Base-by-base conservation (phyloP, 2,113 vertebrate genomes). In the Pelmatolapia mariae region DNA sequence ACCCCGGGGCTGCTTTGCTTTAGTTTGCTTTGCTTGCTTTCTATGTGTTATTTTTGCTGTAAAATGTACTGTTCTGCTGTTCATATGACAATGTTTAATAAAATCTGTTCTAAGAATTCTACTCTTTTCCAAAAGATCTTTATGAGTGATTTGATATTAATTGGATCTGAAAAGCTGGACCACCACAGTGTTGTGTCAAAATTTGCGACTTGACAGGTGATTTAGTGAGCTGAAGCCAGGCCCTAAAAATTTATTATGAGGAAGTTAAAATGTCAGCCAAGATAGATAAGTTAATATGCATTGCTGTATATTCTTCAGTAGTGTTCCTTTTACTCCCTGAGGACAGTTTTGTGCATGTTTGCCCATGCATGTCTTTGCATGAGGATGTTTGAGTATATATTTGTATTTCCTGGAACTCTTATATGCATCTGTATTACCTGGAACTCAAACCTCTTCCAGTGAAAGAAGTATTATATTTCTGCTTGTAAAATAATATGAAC, bases 271-370 rank as follows among this genome's bases (percentile, higher is more conserved):
- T 24, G 11, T 71, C n/a, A 22, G 12, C 4, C 7, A 66, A 66
- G 33, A 73, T 26, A 18, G 13, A 45, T 45, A 73, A 47, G 40
- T 73, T 47, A 29, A 47, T 73, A 18, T 22, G 15, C 15, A 18
- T 29, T 29, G 40, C 68, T 73, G 38, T 10, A 47, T 45, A 47
- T 26, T 73, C 38, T 7, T 26, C 22, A 18, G 22, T 15, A 73
- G 22, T 45, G 40, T 73, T 73, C 0, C 22, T 45, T 73, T 73
- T 45, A 73, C 38, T 73, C 22, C 0, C 13, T 15, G 0, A 18
- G 22, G 13, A 45, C 38, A 7, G 38, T 26, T 45, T 73, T 0
- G 8, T 73, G 68, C 22, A 45, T 1, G 15, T 73, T 73, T 2
- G 1, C 12, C 13, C 15, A 73, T 45, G 22, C 8, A 18, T 73